These are phyloP conservation scores for Andrena praecox DNA, from an alignment of 2,888 invertebrate species.

Conservation along the genomic window DNA sequence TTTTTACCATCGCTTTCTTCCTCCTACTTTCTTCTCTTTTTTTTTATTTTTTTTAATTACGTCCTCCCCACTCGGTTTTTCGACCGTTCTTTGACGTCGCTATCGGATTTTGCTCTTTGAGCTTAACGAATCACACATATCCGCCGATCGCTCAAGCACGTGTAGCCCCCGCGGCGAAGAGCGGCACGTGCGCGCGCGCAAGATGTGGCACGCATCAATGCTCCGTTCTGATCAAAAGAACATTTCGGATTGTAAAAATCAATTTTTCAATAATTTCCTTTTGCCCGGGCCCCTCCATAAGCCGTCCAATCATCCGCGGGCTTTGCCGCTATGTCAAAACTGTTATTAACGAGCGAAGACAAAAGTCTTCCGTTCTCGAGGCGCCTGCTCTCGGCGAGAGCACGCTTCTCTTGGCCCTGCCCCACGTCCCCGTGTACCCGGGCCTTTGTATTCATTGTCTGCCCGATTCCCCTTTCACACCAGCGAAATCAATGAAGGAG, in stretches of 20 bases:
- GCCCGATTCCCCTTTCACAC: conserved; percentile 71
- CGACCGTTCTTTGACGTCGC: conserved; percentile 55
- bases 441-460: conserved; percentile 70
- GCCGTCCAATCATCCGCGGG: conserved; percentile 55
- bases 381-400: conserved; percentile 40
- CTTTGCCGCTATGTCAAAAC: conserved; percentile 53
- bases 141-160: conserved; percentile 16
- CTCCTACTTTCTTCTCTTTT: neutral
- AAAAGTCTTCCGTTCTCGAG: conserved; percentile 67
- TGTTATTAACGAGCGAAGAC: conserved; percentile 73
- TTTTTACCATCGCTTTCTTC: neutral
- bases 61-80: conserved; percentile 25
- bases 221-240: conserved; percentile 54
- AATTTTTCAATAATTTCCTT: conserved; percentile 66
- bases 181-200: conserved; percentile 6
- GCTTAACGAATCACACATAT: conserved; percentile 57
- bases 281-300: conserved; percentile 18
- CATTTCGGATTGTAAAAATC: conserved; percentile 58
- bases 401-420: conserved; percentile 39
- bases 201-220: conserved; percentile 44
- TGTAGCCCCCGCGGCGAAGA: neutral
- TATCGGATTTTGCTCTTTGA: conserved; percentile 69
- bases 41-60: conserved; percentile 54
- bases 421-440: conserved; percentile 37
- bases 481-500: conserved; percentile 66